Conservation (phyloP, 2,888 invertebrate species). For the Scaptomyza caliginosa region DNA sequence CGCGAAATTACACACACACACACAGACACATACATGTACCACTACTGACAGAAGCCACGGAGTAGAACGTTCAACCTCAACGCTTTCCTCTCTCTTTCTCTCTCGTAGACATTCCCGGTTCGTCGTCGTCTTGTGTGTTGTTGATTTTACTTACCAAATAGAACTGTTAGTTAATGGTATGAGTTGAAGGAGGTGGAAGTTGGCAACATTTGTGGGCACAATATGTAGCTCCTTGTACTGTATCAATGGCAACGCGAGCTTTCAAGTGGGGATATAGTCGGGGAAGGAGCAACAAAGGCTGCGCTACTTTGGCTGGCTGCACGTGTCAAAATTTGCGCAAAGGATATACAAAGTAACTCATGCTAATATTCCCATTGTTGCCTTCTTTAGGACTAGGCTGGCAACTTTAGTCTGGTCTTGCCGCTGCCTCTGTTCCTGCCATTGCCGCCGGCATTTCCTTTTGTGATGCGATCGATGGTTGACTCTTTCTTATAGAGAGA, state of each 20-base stretch:
- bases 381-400: neutral
- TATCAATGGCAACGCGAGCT: constrained; percentile 67
- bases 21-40: constrained; percentile 9
- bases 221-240: constrained; percentile 46
- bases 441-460: neutral
- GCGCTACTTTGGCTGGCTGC: constrained; percentile 19
- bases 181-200: constrained; percentile 16
- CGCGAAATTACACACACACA: constrained; percentile 59
- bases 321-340: constrained; percentile 72
- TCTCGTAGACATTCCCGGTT: neutral
- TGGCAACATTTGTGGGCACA: constrained; percentile 51
- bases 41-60: constrained; percentile 37
- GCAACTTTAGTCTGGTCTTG: neutral
- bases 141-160: constrained; percentile 51
- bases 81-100: constrained; percentile 3
- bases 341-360: constrained; percentile 72
- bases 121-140: constrained; percentile 17
- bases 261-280: neutral
- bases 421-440: neutral
- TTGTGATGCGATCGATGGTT: constrained; percentile 21
- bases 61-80: constrained; percentile 32
- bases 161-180: constrained; percentile 49
- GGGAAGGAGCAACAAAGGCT: constrained; percentile 11
- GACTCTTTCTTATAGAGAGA: neutral
- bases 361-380: constrained; percentile 71